These are phyloP conservation scores for Aplochiton taeniatus DNA, from an alignment of 2,797 vertebrate species.

Conservation along the genomic window DNA sequence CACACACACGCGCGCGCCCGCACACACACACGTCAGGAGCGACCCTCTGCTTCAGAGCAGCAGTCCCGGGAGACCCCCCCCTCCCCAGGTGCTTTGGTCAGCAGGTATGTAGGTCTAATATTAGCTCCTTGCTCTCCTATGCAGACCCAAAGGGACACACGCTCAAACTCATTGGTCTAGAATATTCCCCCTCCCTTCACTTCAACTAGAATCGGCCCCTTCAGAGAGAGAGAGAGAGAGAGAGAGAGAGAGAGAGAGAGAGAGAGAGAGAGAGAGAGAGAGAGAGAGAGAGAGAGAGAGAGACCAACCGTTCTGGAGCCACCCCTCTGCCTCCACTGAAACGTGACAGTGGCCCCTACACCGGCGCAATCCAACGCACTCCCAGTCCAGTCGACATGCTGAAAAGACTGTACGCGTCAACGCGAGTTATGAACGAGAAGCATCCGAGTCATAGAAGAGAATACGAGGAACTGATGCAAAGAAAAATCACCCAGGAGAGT, in stretches of 20 bases:
- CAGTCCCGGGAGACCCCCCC: conserved; percentile 40
- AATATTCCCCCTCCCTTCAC: neutral
- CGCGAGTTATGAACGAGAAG: too few relatives aligned
- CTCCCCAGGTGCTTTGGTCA: conserved; percentile 54
- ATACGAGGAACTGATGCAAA: too few relatives aligned
- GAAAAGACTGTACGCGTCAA: too few relatives aligned
- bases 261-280: conserved; percentile 1
- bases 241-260: conserved; percentile 14
- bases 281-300: neutral
- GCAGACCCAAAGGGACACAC: neutral
- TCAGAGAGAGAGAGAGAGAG: neutral
- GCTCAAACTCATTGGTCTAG: neutral
- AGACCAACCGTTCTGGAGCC: neutral
- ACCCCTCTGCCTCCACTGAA: too few relatives aligned
- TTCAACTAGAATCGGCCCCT: neutral
- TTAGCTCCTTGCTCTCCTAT: conserved; percentile 30
- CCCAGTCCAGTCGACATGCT: too few relatives aligned
- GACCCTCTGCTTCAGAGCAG: conserved; percentile 39
- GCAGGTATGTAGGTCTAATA: conserved; percentile 56
- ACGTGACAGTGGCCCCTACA: too few relatives aligned
- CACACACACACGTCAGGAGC: conserved; percentile 28
- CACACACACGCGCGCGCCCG: conserved; percentile 4
- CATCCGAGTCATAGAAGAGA: too few relatives aligned
- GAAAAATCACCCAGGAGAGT: too few relatives aligned
- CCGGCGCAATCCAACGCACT: too few relatives aligned